Percentiles rank a stretch among this genome's conserved stretches.
These are phyloP conservation scores for Cyclura pinguis DNA, from an alignment of 2,797 vertebrate genomes.

Conservation along the genomic window DNA sequence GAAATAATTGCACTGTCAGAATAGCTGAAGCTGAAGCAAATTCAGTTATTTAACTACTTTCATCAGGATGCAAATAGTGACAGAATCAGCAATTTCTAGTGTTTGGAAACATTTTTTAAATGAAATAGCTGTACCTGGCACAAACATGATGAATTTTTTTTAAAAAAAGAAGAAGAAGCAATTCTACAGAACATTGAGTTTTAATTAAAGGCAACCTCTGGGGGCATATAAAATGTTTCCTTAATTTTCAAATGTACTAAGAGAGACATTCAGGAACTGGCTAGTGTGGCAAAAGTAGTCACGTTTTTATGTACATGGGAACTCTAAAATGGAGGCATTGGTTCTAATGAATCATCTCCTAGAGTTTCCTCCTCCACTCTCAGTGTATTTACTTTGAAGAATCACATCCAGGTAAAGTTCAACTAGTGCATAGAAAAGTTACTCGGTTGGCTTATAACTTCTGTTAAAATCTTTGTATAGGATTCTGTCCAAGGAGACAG, in stretches of 20 bases:
- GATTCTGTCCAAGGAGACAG: too few species aligned
- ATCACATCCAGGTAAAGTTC: background rate
- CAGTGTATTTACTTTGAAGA: background rate
- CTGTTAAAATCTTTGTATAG: too few species aligned
- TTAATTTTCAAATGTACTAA: conserved; percentile 28
- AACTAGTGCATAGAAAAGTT: background rate
- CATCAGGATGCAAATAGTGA: conserved; percentile 20
- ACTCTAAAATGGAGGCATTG: background rate
- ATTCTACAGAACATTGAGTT: conserved; percentile 36
- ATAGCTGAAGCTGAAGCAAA: background rate
- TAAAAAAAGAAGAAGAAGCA: background rate
- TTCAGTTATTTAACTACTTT: conserved; percentile 36
- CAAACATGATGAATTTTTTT: background rate
- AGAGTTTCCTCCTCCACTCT: background rate
- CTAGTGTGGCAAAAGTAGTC: background rate
- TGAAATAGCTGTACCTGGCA: conserved; percentile 16
- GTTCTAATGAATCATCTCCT: background rate
- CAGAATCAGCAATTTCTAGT: background rate
- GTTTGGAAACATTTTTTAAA: conserved; percentile 20
- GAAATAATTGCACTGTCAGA: conserved; percentile 40
- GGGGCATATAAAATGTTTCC: conserved; percentile 21
- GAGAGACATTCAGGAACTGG: background rate
- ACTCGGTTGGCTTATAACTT: background rate
- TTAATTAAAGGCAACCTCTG: conserved; percentile 43
- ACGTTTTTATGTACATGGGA: background rate